A percentile compares a stretch with the other conserved stretches of the same genome.
phyloP scores from a whole-genome alignment of 2,113 vertebrate genomes.

The Rhinopomastus cyanomelas region DNA sequence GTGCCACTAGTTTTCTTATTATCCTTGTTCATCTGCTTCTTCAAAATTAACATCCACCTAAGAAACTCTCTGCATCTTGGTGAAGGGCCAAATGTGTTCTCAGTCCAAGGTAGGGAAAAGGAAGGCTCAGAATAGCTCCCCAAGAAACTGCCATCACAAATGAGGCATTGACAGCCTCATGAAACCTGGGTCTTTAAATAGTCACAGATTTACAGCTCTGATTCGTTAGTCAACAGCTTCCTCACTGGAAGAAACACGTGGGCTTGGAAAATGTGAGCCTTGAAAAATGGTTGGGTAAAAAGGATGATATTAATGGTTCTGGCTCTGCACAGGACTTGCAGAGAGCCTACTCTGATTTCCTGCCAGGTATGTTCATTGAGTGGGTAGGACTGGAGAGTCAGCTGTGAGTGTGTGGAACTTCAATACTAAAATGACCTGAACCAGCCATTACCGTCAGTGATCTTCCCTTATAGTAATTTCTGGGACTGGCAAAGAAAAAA shows the following conservation, averaged over 20 bases:
- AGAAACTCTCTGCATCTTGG: not conserved
- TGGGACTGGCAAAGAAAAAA: not conserved
- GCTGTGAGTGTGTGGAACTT: not conserved
- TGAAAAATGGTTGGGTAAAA: not conserved
- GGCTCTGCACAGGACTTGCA: not conserved
- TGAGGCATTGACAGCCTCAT: not conserved
- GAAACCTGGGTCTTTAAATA: not conserved
- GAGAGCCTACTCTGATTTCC: not conserved
- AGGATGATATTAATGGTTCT: not conserved
- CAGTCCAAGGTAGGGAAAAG: not conserved
- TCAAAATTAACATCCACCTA: slow-evolving; percentile 1
- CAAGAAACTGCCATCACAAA: not conserved
- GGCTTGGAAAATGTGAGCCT: not conserved
- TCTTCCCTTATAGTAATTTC: not conserved
- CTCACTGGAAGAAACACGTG: not conserved
- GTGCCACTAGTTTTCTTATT: not conserved
- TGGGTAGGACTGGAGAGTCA: not conserved
- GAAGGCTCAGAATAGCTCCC: not conserved
- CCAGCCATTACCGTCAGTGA: not conserved
- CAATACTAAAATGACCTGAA: not conserved
- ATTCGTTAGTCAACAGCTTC: not conserved
- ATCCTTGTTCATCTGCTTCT: not conserved
- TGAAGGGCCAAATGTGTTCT: not conserved
- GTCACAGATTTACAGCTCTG: not conserved
- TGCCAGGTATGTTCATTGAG: not conserved